Conservation (phyloP, 2,797 vertebrate species). For the Ctenochaetus hawaiiensis region DNA sequence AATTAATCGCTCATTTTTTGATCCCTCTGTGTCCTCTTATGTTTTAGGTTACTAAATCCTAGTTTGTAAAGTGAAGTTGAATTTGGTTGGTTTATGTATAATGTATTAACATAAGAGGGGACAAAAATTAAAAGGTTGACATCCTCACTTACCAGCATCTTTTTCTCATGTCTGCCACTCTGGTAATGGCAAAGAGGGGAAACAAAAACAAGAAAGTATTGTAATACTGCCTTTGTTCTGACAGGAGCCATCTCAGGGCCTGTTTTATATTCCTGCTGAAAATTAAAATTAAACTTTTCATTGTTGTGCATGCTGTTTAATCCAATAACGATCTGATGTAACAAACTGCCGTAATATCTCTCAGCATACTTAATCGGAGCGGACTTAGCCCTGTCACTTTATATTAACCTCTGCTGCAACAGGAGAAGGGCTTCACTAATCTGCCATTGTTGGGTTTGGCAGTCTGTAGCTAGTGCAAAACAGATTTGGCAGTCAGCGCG, state of each 20-base stretch:
- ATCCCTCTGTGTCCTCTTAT: conserved; percentile 1
- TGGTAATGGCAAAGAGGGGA: conserved; percentile 59
- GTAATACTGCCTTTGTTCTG: conserved; percentile 78
- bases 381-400: conserved; percentile 99
- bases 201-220: conserved; percentile 77
- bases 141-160: conserved; percentile 70
- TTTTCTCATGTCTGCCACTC: conserved; percentile 67
- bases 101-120: conserved; percentile 57
- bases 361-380: conserved; percentile 97
- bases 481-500: conserved; percentile 89
- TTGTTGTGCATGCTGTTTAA: conserved; percentile 95
- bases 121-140: conserved; percentile 63
- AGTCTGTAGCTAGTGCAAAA: conserved; percentile 90
- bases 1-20: conserved; percentile 25
- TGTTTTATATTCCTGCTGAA: conserved; percentile 81
- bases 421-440: conserved; percentile 95
- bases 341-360: conserved; percentile 95
- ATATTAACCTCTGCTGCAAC: conserved; percentile 99
- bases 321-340: conserved; percentile 97
- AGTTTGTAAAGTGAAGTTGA: conserved; percentile 33
- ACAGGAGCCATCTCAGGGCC: conserved; percentile 79
- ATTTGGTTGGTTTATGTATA: conserved; percentile 59
- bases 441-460: conserved; percentile 96
- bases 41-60: conserved; percentile 20
- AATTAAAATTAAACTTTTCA: conserved; percentile 94